These are phyloP conservation scores for Pithys albifrons DNA, from an alignment of 2,113 vertebrate species.

Conservation along the genomic window DNA sequence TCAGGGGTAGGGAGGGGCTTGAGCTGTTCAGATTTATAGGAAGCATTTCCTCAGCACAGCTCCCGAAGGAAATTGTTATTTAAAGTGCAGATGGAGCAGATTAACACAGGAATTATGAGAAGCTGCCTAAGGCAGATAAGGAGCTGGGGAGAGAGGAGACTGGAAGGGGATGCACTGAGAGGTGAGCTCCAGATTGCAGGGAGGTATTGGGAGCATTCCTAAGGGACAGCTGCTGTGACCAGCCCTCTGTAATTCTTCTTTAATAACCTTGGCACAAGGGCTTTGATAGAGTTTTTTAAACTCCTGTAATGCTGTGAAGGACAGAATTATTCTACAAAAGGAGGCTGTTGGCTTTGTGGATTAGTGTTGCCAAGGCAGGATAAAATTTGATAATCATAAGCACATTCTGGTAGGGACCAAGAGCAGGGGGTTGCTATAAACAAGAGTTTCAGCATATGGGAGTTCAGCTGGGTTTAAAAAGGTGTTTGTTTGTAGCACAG, in stretches of 20 bases:
- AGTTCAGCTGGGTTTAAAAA: not conserved
- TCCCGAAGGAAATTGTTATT: conserved; percentile 47
- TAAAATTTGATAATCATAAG: not conserved
- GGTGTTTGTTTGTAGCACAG: not conserved
- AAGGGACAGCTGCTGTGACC: not conserved
- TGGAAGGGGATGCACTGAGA: not conserved
- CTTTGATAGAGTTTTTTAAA: not conserved
- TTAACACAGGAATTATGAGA: conserved; percentile 23
- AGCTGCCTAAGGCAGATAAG: conserved; percentile 33
- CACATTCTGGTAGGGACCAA: not conserved
- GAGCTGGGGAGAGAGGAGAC: not conserved
- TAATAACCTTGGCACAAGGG: not conserved
- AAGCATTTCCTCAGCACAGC: not conserved
- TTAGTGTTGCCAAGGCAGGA: not conserved
- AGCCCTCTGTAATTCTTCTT: not conserved
- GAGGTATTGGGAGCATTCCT: not conserved
- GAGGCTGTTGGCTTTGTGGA: not conserved
- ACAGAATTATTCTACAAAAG: not conserved
- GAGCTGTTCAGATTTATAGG: not conserved
- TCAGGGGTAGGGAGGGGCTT: not conserved
- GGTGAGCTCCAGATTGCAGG: not conserved
- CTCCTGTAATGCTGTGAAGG: not conserved
- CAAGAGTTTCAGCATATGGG: not conserved
- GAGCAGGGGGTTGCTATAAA: not conserved
- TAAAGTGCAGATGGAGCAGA: conserved; percentile 17